Conservation (phyloP, 1,140 invertebrate genomes). For the Melipona quadrifasciata region DNA sequence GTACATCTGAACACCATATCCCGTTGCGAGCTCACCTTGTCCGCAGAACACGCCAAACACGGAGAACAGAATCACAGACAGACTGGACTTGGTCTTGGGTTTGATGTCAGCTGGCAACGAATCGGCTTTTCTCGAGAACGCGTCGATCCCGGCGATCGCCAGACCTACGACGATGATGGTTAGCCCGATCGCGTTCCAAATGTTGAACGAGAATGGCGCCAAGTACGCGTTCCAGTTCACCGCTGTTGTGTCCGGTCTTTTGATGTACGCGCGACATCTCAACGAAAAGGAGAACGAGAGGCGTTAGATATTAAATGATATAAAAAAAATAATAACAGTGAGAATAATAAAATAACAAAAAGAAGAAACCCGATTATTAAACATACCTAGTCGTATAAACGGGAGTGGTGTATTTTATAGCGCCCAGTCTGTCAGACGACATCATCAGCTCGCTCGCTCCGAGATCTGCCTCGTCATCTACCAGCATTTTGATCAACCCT, state of each 20-base stretch:
- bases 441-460: conserved; percentile 76
- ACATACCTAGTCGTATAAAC: conserved; percentile 75
- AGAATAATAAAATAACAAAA: background rate
- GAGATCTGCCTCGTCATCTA: conserved; percentile 70
- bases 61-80: conserved; percentile 71
- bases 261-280: conserved; percentile 76
- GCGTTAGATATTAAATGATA: too few species aligned
- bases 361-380: background rate
- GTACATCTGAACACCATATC: too few species aligned
- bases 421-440: conserved; percentile 72
- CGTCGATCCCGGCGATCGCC: conserved; percentile 37
- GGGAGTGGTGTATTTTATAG: conserved; percentile 76
- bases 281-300: background rate
- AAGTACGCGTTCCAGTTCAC: conserved; percentile 78
- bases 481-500: conserved; percentile 71
- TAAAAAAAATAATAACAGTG: background rate
- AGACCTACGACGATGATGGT: conserved; percentile 59
- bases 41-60: conserved; percentile 74
- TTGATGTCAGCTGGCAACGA: background rate
- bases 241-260: conserved; percentile 69
- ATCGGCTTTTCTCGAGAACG: background rate
- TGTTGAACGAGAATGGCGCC: conserved; percentile 71
- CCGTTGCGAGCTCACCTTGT: conserved; percentile 67
- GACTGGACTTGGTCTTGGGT: conserved; percentile 10
- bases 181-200: conserved; percentile 70